Base-by-base conservation (phyloP, 2,797 vertebrate species). In the Acipenser transmontanus region DNA sequence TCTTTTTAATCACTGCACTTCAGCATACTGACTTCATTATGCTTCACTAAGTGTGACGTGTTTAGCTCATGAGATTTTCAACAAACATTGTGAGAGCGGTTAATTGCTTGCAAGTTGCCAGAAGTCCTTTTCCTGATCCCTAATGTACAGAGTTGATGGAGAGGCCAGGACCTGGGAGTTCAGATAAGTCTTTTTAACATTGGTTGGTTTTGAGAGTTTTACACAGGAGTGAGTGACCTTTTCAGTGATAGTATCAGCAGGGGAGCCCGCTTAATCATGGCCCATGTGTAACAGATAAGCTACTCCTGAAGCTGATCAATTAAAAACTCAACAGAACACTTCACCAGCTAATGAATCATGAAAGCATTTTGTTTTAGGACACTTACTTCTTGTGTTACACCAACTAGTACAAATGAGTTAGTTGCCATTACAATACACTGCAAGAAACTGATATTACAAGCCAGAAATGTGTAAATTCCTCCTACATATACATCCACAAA, bases 211-310 rank as follows among this genome's bases (percentile, higher is more conserved):
- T 71, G 81, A 83, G 83, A 80, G 81, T 66, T 64, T 78, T 87
- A 77, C 83, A 80, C 64, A 73, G 75, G 69, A 84, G 85, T 88
- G 85, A 59, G 73, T 68, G 77, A 78, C 83, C 82, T 81, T 84
- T 80, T 71, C 78, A 71, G 75, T 85, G 85, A 89, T 89, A 86
- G 74, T 80, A 82, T 86, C 80, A 84, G 75, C 70, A 76, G 68
- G 80, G 78, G 78, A 87, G 85, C 83, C 81, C 75, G 77, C 73
- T 91, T 87, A 83, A 81, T 93, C 85, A 89, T 74, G 80, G 74
- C 72, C 70, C 81, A 83, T 90, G 81, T 89, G 80, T 82, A 71
- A 17, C 67, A 81, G 88, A 88, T 88, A 86, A 90, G 84, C 88
- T 90, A 90, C 79, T 78, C 13, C 72, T 69, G 73, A 79, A 75